Evolutionary conservation across 2,888 invertebrate species (phyloP), one percentile per base, ranked within the genome.

Genomic region (Anaspis maculata): DNA sequence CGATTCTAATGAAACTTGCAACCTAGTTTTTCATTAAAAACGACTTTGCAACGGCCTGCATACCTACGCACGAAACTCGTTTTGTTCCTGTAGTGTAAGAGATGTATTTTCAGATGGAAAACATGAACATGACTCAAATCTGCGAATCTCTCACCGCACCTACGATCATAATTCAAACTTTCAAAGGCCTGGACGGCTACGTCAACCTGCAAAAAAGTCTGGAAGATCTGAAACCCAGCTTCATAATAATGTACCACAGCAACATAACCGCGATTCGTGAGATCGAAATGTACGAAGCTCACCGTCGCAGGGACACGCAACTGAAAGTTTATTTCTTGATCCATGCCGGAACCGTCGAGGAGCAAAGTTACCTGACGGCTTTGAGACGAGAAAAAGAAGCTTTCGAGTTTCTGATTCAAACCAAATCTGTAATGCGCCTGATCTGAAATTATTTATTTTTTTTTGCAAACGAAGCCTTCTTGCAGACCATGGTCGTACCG

Each of bases 311-410:
- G n/a, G 69, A 70, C 6, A 62, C 72, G 0, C 59, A 68, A 10
- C 60, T 83, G 3, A 79, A 80, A 53, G 82, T 97, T 5, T 97
- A 88, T 64, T 91, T 95, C 54, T 62, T 98, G 28, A 77, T 95
- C 45, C 92, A 95, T 60, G 80, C 81, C 6, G 84, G 84, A 39
- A 96, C 97, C 4, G 89, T 92, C 0, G 98, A 98, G 67, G 98
- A 98, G 64, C 97, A 98, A 67, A 80, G 88, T 2, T 98, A 95
- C 65, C 71, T 98, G 19, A 92, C 94, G 1, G 77, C 85, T 0
- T 68, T 98, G 34, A 74, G 90, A 43, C 75, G 86, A 41, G 98
- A 98, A 65, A 97, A 96, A 61, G 81, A 87, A 56, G 88, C 96
- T 0, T 97, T 98, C 64, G 95, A 97, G 58, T 71, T 76, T 49